A percentile compares a stretch with the other conserved stretches of the same genome.
Conservation (phyloP, 2,888 invertebrate species). For the Lycia hirtaria region DNA sequence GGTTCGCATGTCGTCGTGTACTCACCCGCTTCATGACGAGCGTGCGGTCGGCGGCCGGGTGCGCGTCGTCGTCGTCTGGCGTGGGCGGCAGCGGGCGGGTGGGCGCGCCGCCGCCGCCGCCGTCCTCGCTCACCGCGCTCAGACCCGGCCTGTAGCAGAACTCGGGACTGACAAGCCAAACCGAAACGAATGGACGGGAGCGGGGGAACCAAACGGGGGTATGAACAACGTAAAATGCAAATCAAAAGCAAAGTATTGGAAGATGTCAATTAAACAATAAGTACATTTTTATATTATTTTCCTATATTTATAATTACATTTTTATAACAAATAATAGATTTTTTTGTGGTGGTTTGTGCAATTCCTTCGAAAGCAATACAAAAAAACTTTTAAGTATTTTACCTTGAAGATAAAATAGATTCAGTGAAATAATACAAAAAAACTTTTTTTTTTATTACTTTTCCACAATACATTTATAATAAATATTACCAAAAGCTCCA, state of each 20-base stretch:
- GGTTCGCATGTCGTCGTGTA: constrained; percentile 42
- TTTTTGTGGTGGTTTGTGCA: no score
- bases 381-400: no score
- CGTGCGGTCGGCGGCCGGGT: constrained; percentile 90
- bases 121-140: constrained; percentile 68
- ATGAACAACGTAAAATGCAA: constrained; percentile 51
- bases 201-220: constrained; percentile 37
- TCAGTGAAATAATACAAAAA: no score
- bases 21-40: constrained; percentile 97
- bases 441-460: no score
- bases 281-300: background rate
- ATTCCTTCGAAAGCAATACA: no score
- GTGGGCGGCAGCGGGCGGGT: constrained; percentile 97
- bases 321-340: no score
- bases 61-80: constrained; percentile 94
- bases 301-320: no score
- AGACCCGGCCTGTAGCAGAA: constrained; percentile 92
- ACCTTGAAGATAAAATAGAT: no score
- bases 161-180: constrained; percentile 89
- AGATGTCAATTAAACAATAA: background rate
- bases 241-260: constrained; percentile 42
- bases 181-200: constrained; percentile 48
- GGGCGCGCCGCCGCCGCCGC: constrained; percentile 86
- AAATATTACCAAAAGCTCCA: no score
- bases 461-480: no score